These are phyloP conservation scores for Dascyllus trimaculatus DNA, from an alignment of 2,113 vertebrate genomes.

Conservation along the genomic window DNA sequence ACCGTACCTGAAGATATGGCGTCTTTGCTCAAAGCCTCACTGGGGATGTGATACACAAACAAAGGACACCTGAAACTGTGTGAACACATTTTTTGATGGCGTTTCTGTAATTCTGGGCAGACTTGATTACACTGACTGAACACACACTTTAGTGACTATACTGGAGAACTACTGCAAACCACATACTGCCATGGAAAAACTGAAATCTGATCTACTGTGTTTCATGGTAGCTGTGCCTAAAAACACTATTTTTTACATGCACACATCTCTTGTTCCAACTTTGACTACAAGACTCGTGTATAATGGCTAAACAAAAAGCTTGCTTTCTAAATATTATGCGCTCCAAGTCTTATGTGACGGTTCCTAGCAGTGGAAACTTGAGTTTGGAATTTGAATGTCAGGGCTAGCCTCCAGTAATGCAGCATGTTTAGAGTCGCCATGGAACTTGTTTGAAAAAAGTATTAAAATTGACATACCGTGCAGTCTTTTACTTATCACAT, in stretches of 20 bases:
- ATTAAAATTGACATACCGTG: background rate
- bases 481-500: background rate
- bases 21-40: slow-evolving; percentile 92
- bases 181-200: slow-evolving; percentile 43
- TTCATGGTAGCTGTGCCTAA: slow-evolving; percentile 60
- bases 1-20: slow-evolving; percentile 93
- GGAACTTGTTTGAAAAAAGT: background rate
- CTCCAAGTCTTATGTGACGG: background rate
- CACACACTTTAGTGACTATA: slow-evolving; percentile 4
- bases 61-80: slow-evolving; percentile 27
- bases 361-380: slow-evolving; percentile 18
- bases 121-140: slow-evolving; percentile 50
- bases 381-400: background rate
- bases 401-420: background rate
- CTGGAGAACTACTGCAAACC: slow-evolving; percentile 51
- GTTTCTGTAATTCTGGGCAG: slow-evolving; percentile 20
- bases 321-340: slow-evolving; percentile 6
- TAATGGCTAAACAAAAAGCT: background rate
- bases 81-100: slow-evolving; percentile 8
- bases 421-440: slow-evolving; percentile 5
- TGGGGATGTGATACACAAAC: slow-evolving; percentile 89
- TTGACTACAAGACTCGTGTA: background rate
- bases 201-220: slow-evolving; percentile 23
- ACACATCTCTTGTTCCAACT: background rate
- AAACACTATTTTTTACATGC: slow-evolving; percentile 51